Evolutionary conservation across 2,797 vertebrate species (phyloP).

Genomic region (Sarcophilus harrisii): DNA sequence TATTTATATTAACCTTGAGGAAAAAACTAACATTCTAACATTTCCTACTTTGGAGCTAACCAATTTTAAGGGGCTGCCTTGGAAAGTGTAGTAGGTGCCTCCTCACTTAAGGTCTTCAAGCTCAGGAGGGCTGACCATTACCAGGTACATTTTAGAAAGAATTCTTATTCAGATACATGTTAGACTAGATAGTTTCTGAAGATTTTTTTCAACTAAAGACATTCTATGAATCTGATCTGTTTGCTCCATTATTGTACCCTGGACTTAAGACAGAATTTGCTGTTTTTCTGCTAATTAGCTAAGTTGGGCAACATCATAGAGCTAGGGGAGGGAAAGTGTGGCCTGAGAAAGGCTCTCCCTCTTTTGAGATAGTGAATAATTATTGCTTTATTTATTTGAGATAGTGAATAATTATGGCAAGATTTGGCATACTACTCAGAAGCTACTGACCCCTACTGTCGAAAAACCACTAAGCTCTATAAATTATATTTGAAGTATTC

Average conservation of each 20-base stretch:
- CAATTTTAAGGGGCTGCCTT: neutral
- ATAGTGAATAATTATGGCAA: neutral
- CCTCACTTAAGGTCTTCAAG: neutral
- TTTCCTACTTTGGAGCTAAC: neutral
- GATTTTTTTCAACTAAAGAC: neutral
- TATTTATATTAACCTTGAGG: neutral
- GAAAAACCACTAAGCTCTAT: constrained; percentile 23
- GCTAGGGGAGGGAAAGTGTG: neutral
- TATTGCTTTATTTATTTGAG: neutral
- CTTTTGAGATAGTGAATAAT: neutral
- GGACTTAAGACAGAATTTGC: neutral
- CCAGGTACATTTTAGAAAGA: neutral
- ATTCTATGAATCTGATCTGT: neutral
- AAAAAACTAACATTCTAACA: neutral
- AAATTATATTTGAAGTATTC: constrained; percentile 40
- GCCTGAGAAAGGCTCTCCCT: neutral
- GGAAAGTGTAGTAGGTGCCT: neutral
- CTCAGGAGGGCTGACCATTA: neutral
- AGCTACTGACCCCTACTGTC: constrained; percentile 38
- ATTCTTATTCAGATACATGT: neutral
- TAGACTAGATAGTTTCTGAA: neutral
- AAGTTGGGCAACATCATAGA: neutral
- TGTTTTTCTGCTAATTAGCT: neutral
- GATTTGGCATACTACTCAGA: constrained; percentile 35
- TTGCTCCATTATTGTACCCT: neutral